Evolutionary conservation across 1,140 invertebrate genomes (phyloP), one percentile per base, ranked within the genome.

Genomic region (Drosophila arawakana): DNA sequence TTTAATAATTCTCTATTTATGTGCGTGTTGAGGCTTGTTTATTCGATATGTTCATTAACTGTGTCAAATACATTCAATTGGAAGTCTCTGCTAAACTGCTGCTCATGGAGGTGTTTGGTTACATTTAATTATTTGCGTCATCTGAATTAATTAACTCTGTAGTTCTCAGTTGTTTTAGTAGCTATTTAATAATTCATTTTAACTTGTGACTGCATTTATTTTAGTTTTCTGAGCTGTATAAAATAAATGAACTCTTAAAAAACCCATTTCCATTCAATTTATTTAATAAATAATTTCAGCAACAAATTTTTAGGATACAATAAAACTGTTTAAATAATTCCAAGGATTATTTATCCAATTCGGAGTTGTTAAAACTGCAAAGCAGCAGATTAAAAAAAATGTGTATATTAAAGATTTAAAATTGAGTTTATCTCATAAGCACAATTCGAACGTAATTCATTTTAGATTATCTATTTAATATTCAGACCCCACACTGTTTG

Each of bases 1-100:
- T 86, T 68, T 76, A 81, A 81, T 78, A 78, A 81, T 78, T 74
- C 74, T 77, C 78, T 80, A 68, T 50, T 61, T 70, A 80, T 81
- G 76, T 76, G 46, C 54, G 61, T 65, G 57, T 41, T 39, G 65
- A 80, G 61, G 69, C 46, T 60, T 61, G 7, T 37, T 3, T 10
- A 37, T 37, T 37, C 2, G 9, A 41, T 41, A 4, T 9, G n/a
- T 43, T n/a, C 41, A 43, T 43, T 43, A 43, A 43, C 13, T 43
- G 41, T 43, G n/a, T 43, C 41, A 43, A 13, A 6, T 43, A n/a
- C 41, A 43, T 43, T 6, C 41, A 43, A 43, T 43, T 43, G 13
- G 9, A 11, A 11, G n/a, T 10, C 13, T 70, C 58, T 62, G 39
- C 34, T 34, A 25, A 10, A 25, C 7, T 43, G 57, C 25, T 25